A percentile compares a stretch with the other conserved stretches of the same genome.
phyloP scores from a whole-genome alignment of 1,140 invertebrate genomes.

The Sinonovacula constricta region DNA sequence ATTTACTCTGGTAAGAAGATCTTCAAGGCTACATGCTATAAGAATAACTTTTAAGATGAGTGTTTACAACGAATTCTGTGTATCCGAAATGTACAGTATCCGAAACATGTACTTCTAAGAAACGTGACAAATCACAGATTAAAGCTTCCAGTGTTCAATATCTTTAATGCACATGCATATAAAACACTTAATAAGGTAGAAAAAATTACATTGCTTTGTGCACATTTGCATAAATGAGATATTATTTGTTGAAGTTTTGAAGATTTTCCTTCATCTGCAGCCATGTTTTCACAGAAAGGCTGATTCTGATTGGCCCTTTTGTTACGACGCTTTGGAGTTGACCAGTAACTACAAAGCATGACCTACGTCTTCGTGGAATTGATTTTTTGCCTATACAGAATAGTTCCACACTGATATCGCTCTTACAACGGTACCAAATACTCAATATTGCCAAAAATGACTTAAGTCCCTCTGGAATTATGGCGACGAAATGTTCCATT shows the following conservation, averaged over 20 bases:
- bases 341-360: neutral
- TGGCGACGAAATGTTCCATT: constrained; percentile 4
- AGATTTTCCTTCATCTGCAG: too few species aligned
- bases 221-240: too few species aligned
- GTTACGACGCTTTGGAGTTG: neutral
- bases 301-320: neutral
- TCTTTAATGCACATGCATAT: neutral
- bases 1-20: neutral
- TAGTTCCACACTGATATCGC: neutral
- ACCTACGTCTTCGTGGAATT: neutral
- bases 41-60: too few species aligned
- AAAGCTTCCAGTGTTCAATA: neutral
- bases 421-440: neutral
- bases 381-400: neutral
- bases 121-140: too few species aligned
- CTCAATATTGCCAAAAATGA: neutral
- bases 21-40: too few species aligned
- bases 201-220: too few species aligned
- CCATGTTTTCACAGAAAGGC: too few species aligned
- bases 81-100: too few species aligned
- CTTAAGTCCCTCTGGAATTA: constrained; percentile 5
- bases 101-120: too few species aligned
- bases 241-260: too few species aligned
- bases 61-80: too few species aligned
- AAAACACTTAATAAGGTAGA: neutral